Conservation (phyloP, 1,140 invertebrate genomes). For the Anadara kagoshimensis region DNA sequence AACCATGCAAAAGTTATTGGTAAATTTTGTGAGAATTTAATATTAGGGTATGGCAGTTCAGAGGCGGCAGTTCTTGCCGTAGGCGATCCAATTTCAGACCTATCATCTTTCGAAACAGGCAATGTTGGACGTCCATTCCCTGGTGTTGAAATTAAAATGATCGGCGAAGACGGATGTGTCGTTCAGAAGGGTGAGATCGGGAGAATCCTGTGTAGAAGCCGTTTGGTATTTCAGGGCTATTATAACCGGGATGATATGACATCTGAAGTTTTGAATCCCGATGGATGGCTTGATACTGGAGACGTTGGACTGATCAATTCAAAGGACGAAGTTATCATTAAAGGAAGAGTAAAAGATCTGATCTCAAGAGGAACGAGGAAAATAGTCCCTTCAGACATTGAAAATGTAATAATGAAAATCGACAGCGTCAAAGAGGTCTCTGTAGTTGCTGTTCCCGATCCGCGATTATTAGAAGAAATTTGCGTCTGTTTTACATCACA, state of each 20-base stretch:
- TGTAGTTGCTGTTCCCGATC: conserved; percentile 10
- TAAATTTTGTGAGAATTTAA: no score
- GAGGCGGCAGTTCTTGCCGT: no score
- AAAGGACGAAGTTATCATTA: conserved; percentile 4
- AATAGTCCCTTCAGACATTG: conserved; percentile 9
- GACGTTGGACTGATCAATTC: conserved; percentile 5
- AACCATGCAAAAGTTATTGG: no score
- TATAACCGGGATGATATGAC: conserved; percentile 8
- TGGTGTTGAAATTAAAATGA: conserved; percentile 16
- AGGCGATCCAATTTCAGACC: no score
- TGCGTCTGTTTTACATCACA: conserved; percentile 13
- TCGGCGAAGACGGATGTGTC: conserved; percentile 9
- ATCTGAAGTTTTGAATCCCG: background rate
- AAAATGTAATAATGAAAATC: background rate
- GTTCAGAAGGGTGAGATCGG: background rate
- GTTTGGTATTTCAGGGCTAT: conserved; percentile 2
- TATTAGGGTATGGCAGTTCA: no score
- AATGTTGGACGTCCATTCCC: conserved; percentile 17
- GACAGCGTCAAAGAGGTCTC: background rate
- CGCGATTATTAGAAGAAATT: conserved; percentile 18
- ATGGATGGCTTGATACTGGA: conserved; percentile 21
- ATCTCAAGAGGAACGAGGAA: conserved; percentile 14
- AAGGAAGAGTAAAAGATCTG: conserved; percentile 16
- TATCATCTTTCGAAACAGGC: background rate
- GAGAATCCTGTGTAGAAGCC: conserved; percentile 9